A percentile compares a stretch with the other conserved stretches of the same genome.
Conservation (phyloP, 2,113 vertebrate species). For the Onychostruthus taczanowskii region DNA sequence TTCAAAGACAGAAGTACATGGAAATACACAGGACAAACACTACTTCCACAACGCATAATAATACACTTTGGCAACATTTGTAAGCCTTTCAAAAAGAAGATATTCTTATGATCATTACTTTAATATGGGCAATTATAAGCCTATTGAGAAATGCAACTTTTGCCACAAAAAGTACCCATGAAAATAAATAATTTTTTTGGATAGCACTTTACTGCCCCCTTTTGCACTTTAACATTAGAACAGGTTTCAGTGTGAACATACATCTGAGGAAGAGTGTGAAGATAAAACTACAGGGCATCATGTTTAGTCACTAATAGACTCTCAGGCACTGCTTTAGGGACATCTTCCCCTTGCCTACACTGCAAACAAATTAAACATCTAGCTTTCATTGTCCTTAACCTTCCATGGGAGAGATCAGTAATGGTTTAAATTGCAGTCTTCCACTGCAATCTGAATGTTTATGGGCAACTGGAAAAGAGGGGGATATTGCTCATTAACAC, state of each 20-base stretch:
- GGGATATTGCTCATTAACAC: conserved; percentile 59
- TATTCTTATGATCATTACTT: neutral
- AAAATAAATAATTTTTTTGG: conserved; percentile 55
- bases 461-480: neutral
- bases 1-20: neutral
- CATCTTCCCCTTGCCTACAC: conserved; percentile 17
- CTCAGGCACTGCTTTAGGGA: neutral
- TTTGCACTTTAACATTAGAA: conserved; percentile 79
- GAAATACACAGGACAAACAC: neutral
- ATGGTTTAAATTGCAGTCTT: conserved; percentile 35
- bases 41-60: neutral
- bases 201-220: conserved; percentile 83
- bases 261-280: conserved; percentile 20
- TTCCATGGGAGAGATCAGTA: conserved; percentile 21
- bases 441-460: conserved; percentile 37
- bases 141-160: conserved; percentile 10
- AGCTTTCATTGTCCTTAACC: neutral
- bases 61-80: neutral
- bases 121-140: neutral
- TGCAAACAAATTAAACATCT: neutral
- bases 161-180: conserved; percentile 13
- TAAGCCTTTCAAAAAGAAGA: neutral
- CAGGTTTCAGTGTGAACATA: conserved; percentile 50
- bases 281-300: neutral
- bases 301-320: neutral